A percentile compares a stretch with the other conserved stretches of the same genome.
These are phyloP conservation scores for Drosophila vallismaia DNA, from an alignment of 2,888 invertebrate species.

Conservation along the genomic window DNA sequence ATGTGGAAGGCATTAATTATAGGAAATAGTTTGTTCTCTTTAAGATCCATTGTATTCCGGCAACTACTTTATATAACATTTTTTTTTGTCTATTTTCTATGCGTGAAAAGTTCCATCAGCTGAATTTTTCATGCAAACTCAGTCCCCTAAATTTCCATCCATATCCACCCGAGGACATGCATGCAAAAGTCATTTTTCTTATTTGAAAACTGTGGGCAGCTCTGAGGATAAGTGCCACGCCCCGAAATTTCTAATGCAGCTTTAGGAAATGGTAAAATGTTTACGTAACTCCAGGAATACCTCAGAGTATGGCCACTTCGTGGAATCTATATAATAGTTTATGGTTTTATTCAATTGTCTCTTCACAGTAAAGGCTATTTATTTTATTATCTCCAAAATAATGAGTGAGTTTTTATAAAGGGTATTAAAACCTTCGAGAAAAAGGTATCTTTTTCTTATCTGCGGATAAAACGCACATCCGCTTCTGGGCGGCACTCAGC, in stretches of 20 bases:
- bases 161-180: slow-evolving; percentile 33
- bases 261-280: slow-evolving; percentile 39
- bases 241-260: not conserved
- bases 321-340: too few species aligned
- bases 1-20: too few species aligned
- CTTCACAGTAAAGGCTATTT: too few species aligned
- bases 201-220: slow-evolving; percentile 44
- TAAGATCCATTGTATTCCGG: slow-evolving; percentile 5
- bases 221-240: slow-evolving; percentile 18
- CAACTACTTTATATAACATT: slow-evolving; percentile 13
- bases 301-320: too few species aligned
- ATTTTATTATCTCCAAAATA: too few species aligned
- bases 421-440: not conserved
- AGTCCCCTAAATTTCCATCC: slow-evolving; percentile 8
- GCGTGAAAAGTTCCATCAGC: slow-evolving; percentile 34
- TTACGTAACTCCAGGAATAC: slow-evolving; percentile 17
- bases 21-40: too few species aligned
- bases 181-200: slow-evolving; percentile 48
- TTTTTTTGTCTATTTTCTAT: slow-evolving; percentile 23
- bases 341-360: too few species aligned
- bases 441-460: not conserved
- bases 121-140: slow-evolving; percentile 43
- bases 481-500: slow-evolving; percentile 5
- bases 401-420: not conserved
- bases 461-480: slow-evolving; percentile 22